Conservation (phyloP, 2,113 vertebrate genomes). For the Laterallus jamaicensis region DNA sequence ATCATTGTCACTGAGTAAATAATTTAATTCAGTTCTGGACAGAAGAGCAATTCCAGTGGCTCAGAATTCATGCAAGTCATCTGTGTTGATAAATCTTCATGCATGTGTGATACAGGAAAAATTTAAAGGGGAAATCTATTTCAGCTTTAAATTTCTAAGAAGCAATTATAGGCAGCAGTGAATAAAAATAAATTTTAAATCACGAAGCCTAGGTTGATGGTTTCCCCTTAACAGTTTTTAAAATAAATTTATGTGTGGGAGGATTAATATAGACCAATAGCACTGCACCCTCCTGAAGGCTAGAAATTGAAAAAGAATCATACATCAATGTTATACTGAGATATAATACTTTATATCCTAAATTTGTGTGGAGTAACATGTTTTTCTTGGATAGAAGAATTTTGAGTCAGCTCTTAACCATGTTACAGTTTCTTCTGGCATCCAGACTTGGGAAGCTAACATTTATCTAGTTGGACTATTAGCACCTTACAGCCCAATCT, state of each 20-base stretch:
- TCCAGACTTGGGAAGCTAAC: constrained; percentile 59
- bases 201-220: background rate
- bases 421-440: constrained; percentile 68
- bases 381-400: constrained; percentile 48
- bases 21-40: background rate
- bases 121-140: background rate
- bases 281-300: background rate
- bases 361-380: background rate
- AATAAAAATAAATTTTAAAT: background rate
- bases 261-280: constrained; percentile 17
- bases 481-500: constrained; percentile 61
- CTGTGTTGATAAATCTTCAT: background rate
- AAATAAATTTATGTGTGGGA: constrained; percentile 23
- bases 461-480: constrained; percentile 69
- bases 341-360: background rate
- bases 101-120: background rate
- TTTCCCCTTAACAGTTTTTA: constrained; percentile 19
- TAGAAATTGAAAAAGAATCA: constrained; percentile 21
- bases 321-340: background rate
- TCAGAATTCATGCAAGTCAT: background rate
- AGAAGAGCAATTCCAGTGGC: background rate
- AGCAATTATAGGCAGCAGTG: background rate
- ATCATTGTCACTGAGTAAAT: background rate
- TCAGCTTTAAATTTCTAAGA: background rate
- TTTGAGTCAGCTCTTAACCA: constrained; percentile 31